Evolutionary conservation across 2,113 vertebrate species (phyloP).

Genomic region (Brachyistius frenatus): DNA sequence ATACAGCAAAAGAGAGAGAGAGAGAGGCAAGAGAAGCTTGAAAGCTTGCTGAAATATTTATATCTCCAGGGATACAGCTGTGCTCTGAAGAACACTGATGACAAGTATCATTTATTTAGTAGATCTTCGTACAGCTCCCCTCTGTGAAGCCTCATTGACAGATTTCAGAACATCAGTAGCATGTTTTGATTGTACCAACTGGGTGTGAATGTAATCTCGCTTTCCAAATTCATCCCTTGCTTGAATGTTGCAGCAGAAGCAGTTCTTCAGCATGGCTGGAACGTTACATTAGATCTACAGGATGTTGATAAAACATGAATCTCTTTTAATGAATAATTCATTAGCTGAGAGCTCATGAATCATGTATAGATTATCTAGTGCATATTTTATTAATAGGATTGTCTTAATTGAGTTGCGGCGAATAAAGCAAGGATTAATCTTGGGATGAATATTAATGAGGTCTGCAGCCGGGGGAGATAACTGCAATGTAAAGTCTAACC

Average conservation of each 20-base stretch:
- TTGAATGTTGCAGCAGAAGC: constrained; percentile 29
- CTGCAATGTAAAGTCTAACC: constrained; percentile 43
- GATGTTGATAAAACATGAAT: constrained; percentile 77
- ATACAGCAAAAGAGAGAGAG: constrained; percentile 4
- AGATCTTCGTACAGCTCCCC: constrained; percentile 36
- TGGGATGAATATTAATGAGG: constrained; percentile 80
- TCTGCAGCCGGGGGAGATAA: constrained; percentile 53
- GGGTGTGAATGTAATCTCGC: constrained; percentile 43
- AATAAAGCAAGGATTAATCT: constrained; percentile 84
- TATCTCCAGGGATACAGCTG: constrained; percentile 47
- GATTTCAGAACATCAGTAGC: constrained; percentile 55
- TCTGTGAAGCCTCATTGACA: constrained; percentile 56
- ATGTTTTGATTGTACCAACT: constrained; percentile 41
- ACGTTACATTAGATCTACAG: constrained; percentile 67
- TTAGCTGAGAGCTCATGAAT: constrained; percentile 79
- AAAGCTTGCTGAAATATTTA: constrained; percentile 60
- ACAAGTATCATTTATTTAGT: constrained; percentile 70
- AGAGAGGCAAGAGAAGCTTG: constrained; percentile 6
- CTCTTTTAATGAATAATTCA: constrained; percentile 81
- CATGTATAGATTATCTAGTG: constrained; percentile 81
- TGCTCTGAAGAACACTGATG: constrained; percentile 62
- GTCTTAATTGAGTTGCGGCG: constrained; percentile 83
- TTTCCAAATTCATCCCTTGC: constrained; percentile 39
- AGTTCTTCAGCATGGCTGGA: constrained; percentile 38
- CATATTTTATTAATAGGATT: constrained; percentile 87